Evolutionary conservation across 2,113 vertebrate genomes (phyloP).

Genomic region (Pteruthius melanotis): DNA sequence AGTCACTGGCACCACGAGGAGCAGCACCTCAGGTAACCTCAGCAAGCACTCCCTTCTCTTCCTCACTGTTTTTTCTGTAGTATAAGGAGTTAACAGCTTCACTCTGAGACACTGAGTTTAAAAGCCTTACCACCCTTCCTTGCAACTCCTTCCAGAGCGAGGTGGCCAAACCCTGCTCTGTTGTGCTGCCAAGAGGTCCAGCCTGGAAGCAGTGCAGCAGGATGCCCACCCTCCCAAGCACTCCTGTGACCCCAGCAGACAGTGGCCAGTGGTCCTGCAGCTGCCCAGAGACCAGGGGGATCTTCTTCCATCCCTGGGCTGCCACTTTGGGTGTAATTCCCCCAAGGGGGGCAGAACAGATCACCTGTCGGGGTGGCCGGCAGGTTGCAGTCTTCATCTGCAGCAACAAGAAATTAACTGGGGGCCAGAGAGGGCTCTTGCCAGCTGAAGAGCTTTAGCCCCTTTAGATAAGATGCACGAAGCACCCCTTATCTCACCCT

Average conservation of each 20-base stretch:
- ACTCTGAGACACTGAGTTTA: background rate
- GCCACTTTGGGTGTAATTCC: background rate
- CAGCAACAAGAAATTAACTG: background rate
- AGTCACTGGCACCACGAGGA: background rate
- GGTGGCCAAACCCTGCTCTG: background rate
- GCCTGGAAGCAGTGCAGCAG: background rate
- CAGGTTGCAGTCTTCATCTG: background rate
- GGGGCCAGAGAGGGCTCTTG: background rate
- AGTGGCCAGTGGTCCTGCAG: background rate
- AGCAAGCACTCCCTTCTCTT: background rate
- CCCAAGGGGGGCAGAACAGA: background rate
- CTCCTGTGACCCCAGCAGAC: background rate
- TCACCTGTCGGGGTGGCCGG: background rate
- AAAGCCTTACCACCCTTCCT: background rate
- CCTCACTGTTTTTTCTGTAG: accelerated
- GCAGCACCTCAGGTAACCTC: accelerated
- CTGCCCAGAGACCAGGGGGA: accelerated
- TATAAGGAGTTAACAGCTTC: background rate
- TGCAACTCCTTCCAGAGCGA: background rate
- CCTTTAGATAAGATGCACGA: accelerated
- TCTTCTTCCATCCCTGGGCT: background rate
- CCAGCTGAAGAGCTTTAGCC: background rate
- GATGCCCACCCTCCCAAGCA: accelerated
- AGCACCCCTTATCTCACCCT: accelerated
- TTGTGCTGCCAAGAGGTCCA: background rate